phyloP scores from a whole-genome alignment of 2,888 invertebrate species.

The Gryllus longicercus region DNA sequence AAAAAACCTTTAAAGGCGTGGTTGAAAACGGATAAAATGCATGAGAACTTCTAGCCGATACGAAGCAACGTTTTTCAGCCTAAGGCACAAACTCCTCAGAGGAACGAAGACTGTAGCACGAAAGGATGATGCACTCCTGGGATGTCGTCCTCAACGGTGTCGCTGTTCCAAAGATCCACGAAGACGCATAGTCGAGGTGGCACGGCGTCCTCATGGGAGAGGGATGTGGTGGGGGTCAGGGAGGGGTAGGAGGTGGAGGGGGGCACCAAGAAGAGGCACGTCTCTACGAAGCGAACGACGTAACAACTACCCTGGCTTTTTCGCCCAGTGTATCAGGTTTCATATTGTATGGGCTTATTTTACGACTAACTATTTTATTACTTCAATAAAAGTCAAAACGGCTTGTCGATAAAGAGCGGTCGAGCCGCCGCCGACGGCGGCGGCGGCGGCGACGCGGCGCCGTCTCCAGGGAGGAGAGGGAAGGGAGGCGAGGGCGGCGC shows the following conservation, averaged over 20 bases:
- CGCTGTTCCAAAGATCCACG: too few species aligned
- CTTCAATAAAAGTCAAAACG: conserved; percentile 17
- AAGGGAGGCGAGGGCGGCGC: too few species aligned
- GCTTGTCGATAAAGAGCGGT: conserved; percentile 17
- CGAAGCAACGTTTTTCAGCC: too few species aligned
- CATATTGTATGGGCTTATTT: conserved; percentile 1
- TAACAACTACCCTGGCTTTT: neutral
- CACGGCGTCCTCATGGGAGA: neutral
- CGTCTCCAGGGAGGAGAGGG: too few species aligned
- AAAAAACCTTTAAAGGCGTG: too few species aligned
- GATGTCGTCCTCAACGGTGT: too few species aligned
- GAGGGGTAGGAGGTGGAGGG: neutral
- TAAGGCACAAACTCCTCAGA: too few species aligned
- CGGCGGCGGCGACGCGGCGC: neutral
- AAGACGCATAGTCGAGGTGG: neutral
- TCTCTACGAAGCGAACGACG: neutral
- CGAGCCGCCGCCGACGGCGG: neutral
- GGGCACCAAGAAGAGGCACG: neutral
- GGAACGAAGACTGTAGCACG: too few species aligned
- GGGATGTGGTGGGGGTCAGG: neutral
- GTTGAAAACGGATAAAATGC: too few species aligned
- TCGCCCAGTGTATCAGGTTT: conserved; percentile 1
- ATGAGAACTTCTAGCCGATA: too few species aligned
- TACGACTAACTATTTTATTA: conserved; percentile 10
- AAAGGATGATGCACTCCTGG: too few species aligned